Evolutionary conservation across 2,113 vertebrate species (phyloP).

Genomic region (Ceyx margarethae): DNA sequence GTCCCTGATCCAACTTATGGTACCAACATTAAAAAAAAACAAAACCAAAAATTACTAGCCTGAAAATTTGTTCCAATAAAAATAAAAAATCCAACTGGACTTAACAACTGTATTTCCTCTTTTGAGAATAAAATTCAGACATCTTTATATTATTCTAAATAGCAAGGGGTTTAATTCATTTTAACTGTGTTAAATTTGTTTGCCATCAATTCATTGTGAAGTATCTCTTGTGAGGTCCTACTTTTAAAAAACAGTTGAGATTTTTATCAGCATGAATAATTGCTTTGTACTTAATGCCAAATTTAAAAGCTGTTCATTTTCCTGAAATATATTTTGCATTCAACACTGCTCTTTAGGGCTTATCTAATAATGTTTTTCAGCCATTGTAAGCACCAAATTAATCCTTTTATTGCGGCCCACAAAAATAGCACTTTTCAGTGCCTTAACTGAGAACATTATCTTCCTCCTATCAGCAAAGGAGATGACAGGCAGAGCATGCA

Average conservation of each 20-base stretch:
- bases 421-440: neutral
- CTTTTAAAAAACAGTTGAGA: slow-evolving; percentile 24
- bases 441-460: neutral
- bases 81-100: slow-evolving; percentile 60
- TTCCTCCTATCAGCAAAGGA: neutral
- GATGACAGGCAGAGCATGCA: neutral
- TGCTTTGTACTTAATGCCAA: neutral
- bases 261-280: slow-evolving; percentile 39
- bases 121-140: slow-evolving; percentile 47
- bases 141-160: slow-evolving; percentile 30
- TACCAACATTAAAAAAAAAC: neutral
- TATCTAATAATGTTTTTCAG: neutral
- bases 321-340: neutral
- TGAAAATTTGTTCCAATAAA: slow-evolving; percentile 49
- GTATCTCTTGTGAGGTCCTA: slow-evolving; percentile 19
- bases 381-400: neutral
- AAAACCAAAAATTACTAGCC: neutral
- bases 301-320: slow-evolving; percentile 21
- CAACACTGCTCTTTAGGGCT: neutral
- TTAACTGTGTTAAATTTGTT: slow-evolving; percentile 19
- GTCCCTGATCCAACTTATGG: neutral
- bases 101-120: slow-evolving; percentile 61
- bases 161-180: slow-evolving; percentile 45
- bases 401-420: neutral
- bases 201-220: slow-evolving; percentile 36